These are phyloP conservation scores for Gari tellinella DNA, from an alignment of 2,888 invertebrate species.

Conservation along the genomic window DNA sequence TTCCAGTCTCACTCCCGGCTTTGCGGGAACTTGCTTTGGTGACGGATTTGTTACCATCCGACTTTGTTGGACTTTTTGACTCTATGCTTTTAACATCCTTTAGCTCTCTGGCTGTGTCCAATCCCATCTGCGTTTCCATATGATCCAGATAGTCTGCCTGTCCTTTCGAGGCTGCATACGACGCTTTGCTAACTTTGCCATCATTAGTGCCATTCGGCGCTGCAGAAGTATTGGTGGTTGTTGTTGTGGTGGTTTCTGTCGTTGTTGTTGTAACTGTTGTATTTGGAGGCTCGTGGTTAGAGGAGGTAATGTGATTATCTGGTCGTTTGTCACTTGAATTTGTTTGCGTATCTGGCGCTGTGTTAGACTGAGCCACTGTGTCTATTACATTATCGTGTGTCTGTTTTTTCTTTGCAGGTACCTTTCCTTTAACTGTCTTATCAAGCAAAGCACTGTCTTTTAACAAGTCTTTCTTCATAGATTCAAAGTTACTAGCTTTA, in stretches of 20 bases:
- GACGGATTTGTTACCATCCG: neutral
- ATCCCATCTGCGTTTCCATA: conserved; percentile 45
- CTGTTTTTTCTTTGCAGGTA: neutral
- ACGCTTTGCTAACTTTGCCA: too few species aligned
- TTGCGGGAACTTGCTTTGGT: too few species aligned
- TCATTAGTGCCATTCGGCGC: neutral
- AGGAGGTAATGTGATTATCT: neutral
- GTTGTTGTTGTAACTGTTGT: neutral
- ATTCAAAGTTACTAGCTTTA: conserved; percentile 38
- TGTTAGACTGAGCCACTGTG: neutral
- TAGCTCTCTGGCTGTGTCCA: conserved; percentile 36
- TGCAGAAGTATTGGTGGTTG: neutral
- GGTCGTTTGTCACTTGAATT: neutral
- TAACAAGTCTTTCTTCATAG: conserved; percentile 46
- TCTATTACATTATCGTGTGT: neutral
- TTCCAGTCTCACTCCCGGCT: too few species aligned
- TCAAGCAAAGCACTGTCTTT: conserved; percentile 42
- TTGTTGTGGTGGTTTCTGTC: neutral
- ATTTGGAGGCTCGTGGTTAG: neutral
- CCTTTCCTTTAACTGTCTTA: neutral
- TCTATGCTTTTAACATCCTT: neutral
- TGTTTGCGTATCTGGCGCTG: neutral
- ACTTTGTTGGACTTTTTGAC: neutral
- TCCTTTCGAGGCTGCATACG: too few species aligned
- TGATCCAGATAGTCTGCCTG: conserved; percentile 28